Evolutionary conservation across 53 echinoderm and acorn worm species (phyloP), one percentile per base, ranked within the genome.

Genomic region (Luidia sarsii): DNA sequence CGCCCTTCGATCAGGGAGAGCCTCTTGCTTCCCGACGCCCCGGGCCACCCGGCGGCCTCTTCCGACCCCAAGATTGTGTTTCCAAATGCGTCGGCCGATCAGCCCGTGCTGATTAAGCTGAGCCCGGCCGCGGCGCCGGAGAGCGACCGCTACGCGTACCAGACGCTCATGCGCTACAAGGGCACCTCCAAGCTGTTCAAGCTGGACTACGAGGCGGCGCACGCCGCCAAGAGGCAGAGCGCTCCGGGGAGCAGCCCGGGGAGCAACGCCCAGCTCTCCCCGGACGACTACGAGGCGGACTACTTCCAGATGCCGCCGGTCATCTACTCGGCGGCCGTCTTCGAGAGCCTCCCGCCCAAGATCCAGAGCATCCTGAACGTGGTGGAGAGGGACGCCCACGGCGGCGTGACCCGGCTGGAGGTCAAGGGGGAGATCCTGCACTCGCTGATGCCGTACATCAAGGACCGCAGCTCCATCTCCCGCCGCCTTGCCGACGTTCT

Each of bases 271-370:
- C 11, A 35, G 2, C 54, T 36, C 13, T 34, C 61, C 16, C 38
- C 20, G 39, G 77, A 77, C 16, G 77, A 77, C 25, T 45, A 29
- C 16, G 21, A 41, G 13, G 5, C 24, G 18, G 59, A 60, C 19
- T 39, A 23, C 4, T 39, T 25, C 18, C 56, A 74, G 57, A 25
- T 60, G 25, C 77, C 59, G 24, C 33, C 57, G 18, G 59, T 57
- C 22, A 77, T 77, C 61, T 77, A 77, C 46, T 77, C 77, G 18
- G 77, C 77, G 28, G 77, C 77, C 4, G 46, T 56, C 77, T 77
- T 77, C 33, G 46, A 77, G 27, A 77, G 77, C 77, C 59, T 77
- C 48, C 77, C 77, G 20, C 61, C 77, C 3, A 77, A 77, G 36
- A 77, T 77, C 20, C 77, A 77, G 46, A 56, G 28, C 23, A 60